These are phyloP conservation scores for Chlorodrepanis virens DNA, from an alignment of 2,113 vertebrate species.

Conservation along the genomic window DNA sequence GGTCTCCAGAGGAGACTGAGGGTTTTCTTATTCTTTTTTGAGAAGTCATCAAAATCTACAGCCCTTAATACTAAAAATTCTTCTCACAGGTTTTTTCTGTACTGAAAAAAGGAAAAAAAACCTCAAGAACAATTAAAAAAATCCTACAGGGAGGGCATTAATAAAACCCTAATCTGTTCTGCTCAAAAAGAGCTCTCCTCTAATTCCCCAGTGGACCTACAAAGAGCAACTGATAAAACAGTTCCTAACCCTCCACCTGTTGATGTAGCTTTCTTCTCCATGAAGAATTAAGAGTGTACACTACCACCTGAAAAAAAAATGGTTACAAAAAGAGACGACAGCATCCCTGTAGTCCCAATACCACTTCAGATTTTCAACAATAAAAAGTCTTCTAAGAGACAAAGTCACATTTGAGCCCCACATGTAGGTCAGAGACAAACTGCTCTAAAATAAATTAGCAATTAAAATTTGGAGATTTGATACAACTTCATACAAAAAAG, in stretches of 20 bases:
- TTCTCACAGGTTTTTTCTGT: background rate
- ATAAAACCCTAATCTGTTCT: background rate
- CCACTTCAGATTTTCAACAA: background rate
- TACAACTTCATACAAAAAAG: background rate
- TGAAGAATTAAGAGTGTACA: background rate
- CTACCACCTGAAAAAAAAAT: background rate
- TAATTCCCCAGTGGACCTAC: background rate
- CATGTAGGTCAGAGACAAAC: slow-evolving; percentile 30
- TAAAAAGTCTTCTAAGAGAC: background rate
- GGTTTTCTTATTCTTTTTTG: background rate
- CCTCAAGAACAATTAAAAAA: background rate
- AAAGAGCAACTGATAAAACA: background rate
- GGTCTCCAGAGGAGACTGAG: background rate
- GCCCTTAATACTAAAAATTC: background rate
- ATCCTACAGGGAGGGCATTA: background rate
- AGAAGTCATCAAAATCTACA: background rate
- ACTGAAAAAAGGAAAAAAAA: background rate
- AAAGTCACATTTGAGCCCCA: slow-evolving; percentile 28
- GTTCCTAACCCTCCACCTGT: background rate
- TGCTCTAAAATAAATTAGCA: slow-evolving; percentile 37
- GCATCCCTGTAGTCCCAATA: background rate
- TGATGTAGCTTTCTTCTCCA: background rate
- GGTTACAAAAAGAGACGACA: background rate
- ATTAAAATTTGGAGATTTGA: slow-evolving; percentile 35
- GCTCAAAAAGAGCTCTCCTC: background rate